Conservation (phyloP, 2,888 invertebrate species). For the Noctua janthina region DNA sequence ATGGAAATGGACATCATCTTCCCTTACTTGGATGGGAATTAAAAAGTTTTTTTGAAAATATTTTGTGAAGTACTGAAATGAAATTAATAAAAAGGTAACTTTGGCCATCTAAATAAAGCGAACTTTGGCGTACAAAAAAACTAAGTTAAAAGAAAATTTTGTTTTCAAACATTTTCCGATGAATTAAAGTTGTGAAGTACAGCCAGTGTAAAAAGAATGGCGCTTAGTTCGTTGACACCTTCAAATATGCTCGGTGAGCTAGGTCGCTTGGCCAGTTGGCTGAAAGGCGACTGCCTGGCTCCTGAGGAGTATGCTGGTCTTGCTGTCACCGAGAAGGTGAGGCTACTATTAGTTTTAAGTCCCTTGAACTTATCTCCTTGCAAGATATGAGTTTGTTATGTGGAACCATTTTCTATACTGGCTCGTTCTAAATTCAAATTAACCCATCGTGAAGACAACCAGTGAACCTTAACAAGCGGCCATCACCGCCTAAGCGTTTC, state of each 20-base stretch:
- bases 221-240: conserved; percentile 84
- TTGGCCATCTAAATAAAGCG: conserved; percentile 21
- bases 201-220: conserved; percentile 72
- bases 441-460: no score
- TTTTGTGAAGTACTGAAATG: conserved; percentile 29
- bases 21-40: conserved; percentile 28
- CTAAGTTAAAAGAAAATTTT: background rate
- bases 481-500: background rate
- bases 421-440: background rate
- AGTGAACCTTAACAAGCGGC: background rate
- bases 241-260: conserved; percentile 86
- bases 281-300: conserved; percentile 85
- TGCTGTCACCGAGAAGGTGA: conserved; percentile 87
- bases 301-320: conserved; percentile 84
- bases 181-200: conserved; percentile 37
- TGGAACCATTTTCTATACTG: background rate
- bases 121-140: background rate
- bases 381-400: no score
- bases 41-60: conserved; percentile 47
- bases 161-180: conserved; percentile 13
- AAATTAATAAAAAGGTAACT: conserved; percentile 26
- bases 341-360: conserved; percentile 36
- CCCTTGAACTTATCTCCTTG: background rate
- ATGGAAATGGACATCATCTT: conserved; percentile 27
- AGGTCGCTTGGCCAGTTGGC: conserved; percentile 85